Base-by-base conservation (phyloP, 1,140 invertebrate genomes). In the Onthophagus taurus region DNA sequence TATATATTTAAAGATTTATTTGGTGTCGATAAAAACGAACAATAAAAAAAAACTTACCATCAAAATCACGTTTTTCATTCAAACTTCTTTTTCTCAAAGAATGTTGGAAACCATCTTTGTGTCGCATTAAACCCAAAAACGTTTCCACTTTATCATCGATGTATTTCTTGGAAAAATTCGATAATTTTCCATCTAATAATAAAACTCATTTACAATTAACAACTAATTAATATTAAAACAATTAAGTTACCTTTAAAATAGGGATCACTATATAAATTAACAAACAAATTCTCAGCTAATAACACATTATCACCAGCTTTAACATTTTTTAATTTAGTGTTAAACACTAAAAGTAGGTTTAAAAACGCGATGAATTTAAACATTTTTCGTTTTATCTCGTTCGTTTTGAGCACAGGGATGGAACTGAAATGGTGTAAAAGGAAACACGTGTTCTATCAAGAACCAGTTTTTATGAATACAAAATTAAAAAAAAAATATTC, bases 1-100 rank as follows among this genome's bases (percentile, higher is more conserved):
- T 71, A 83, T 63, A 75, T 77, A 38, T 88, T 89, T 66, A 78
- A 78, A 65, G 74, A 85, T 53, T 74, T 84, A 52, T 88, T 89
- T 76, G 83, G 84, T 9, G 68, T 88, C 16, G 74, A 77, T 45
- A 54, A 45, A 23, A 59, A 58, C 35, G 39, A 30, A 26, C 7
- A 26, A 26, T 7, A 26, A 26, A 26, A 7, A 26, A 26, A 26
- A 37, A 20, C 8, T 21, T 37, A 37, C 35, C 35, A 16, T 37
- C 20, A 23, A 3, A 2, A 2, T 8, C 16, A 2, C 18, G 11
- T 4, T n/a, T 3, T 21, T 19, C 7, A 2, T 21, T 21, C 3
- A n/a, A 6, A 21, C 43, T 35, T 45, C 43, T 21, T 38, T 37
- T 45, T 3, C 11, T 24, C 14, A 38, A 12, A 6, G 11, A 11